Evolutionary conservation across 2,113 vertebrate species (phyloP), one percentile per base, ranked within the genome.

Genomic region (Ifrita kowaldi): DNA sequence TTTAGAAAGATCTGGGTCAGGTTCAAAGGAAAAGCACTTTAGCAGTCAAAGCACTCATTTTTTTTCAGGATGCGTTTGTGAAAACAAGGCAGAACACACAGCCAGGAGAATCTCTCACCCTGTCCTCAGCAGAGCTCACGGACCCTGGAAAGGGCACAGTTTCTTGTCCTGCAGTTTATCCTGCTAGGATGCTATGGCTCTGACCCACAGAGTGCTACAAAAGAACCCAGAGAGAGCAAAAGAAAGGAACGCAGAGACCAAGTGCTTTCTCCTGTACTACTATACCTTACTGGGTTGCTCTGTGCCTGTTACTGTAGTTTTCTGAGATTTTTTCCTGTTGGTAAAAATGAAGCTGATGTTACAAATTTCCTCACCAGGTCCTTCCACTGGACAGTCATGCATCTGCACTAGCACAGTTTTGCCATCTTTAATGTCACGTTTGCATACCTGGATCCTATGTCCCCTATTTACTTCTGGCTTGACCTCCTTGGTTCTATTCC

Each of bases 1-100:
- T 77, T 96, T 81, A 88, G 91, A 95, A 96, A 92, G 80, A 96
- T 96, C 95, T 97, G 84, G 94, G 96, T 95, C 94, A 93, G 76
- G 74, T 90, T 96, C 89, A 96, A 95, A 95, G 75, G 50, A 89
- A 96, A 92, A 95, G 60, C 89, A 89, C 47, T 93, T 95, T 47
- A 87, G 81, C 91, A 95, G 73, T 84, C 63, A 93, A 83, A 94
- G 84, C 78, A 47, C 55, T 83, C 14, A 2, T 2, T 3, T 3
- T 52, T 78, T 81, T 67, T 71, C 87, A 69, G 63, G 70, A 77
- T 26, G 71, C 0, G 0, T 70, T 88, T 74, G 42, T 50, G 16
- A 83, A 87, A 93, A 85, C 7, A 64, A 88, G 60, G 47, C 78
- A 67, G 16, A 59, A 73, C 15, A 33, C 7, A 32, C 35, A 70